Base-by-base conservation (phyloP, 2,888 invertebrate species). In the Tanytarsus gracilentus region DNA sequence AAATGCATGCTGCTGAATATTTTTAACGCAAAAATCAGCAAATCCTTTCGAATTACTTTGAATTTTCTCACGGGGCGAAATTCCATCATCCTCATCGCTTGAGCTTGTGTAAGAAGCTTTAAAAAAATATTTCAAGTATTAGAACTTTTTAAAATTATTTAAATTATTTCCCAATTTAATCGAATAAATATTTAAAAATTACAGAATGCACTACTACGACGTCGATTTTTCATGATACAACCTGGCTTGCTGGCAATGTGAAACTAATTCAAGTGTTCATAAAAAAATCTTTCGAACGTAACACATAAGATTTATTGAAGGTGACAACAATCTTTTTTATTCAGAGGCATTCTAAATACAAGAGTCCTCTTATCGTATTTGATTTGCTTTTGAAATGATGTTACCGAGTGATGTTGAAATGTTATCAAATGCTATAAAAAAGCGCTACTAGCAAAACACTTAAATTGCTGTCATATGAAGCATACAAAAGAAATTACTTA, bases 11-110 rank as follows among this genome's bases (percentile, higher is more conserved):
- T 95, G 93, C 64, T 86, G 87, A 62, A 98, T 86, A 70, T 95
- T 96, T 61, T 91, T 80, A 25, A 98, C 95, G 75, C 97, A 97
- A 75, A 97, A 96, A 65, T 96, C 92, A 0, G 85, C 82, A 70
- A 83, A 87, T 4, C 91, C 88, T 65, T 83, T 83, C 0, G 89
- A 85, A 63, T 88, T 92, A 67, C 87, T 88, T 73, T 96, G 92
- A 2, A 84, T 80, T 72, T 95, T 96, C 70, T 97, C 96, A 63
- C 95, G 83, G 0, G 97, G 97, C 60, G 93, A 90, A 2, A 92
- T 80, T 70, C 88, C 94, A 67, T 96, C 96, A 65, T 94, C 95
- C 64, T 96, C 96, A 61, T 93, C 93, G 63, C 92, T 92, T 68
- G 88, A 89, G 75, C 82, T 82, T 36, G 82, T 82, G 66, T 82